phyloP scores from a whole-genome alignment of 2,797 vertebrate genomes.

The Myioborus miniatus region DNA sequence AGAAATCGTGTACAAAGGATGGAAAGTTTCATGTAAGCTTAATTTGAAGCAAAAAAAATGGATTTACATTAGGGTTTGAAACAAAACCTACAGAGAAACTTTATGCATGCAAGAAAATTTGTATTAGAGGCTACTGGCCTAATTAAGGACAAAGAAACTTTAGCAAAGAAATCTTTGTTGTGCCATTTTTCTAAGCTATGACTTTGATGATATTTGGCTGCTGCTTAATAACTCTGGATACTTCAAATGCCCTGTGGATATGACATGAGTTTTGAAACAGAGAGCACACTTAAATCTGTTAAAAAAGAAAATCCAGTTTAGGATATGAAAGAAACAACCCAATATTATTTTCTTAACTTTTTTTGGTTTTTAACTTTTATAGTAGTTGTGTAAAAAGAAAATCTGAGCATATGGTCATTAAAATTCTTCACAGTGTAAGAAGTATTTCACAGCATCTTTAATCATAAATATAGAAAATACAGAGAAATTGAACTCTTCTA shows the following conservation, averaged over 20 bases:
- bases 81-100: background rate
- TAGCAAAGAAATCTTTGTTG: constrained; percentile 31
- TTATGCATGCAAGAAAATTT: background rate
- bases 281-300: constrained; percentile 14
- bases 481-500: background rate
- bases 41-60: background rate
- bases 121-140: constrained; percentile 37
- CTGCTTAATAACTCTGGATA: constrained; percentile 53
- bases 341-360: background rate
- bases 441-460: background rate
- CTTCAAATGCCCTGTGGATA: background rate
- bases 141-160: constrained; percentile 54
- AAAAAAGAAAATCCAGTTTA: background rate
- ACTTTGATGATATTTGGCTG: constrained; percentile 66
- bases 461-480: background rate
- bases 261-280: constrained; percentile 32
- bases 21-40: background rate
- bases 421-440: background rate
- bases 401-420: accelerated
- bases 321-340: background rate
- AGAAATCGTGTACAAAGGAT: background rate
- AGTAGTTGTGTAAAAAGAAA: background rate
- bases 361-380: background rate
- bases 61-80: background rate
- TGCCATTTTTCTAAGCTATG: constrained; percentile 68